Evolutionary conservation across 2,888 invertebrate genomes (phyloP), one percentile per base, ranked within the genome.

Genomic region (Aphodius sticticus): DNA sequence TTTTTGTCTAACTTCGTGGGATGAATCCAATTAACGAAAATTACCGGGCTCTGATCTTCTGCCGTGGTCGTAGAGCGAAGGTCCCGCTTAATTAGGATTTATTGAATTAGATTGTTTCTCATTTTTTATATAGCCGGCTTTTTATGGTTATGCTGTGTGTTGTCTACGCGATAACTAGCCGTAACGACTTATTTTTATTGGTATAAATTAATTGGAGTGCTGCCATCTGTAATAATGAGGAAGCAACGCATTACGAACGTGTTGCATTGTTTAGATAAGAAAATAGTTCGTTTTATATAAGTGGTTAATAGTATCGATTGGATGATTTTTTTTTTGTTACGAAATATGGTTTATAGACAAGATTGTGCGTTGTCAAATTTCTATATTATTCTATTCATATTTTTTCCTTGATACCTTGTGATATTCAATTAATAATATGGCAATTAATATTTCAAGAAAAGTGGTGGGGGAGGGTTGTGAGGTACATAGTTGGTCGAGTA

Each of bases 151-250:
- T 53, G 53, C 53, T 53, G 53, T 53, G 53, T 53, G 53, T 53
- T 53, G 53, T 53, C 53, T 53, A 53, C 53, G 53, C 7, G 9
- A 53, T 12, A 53, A 53, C 53, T 53, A 53, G 53, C 2, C 7
- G 53, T 53, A 53, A 53, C 53, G 53, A 53, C 53, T 53, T 53
- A 53, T 53, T 53, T 53, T 53, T 53, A 53, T 53, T 53, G 53
- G 53, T 53, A 53, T 53, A 9, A 53, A 53, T 53, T 53, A 53
- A 53, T 53, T 53, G 53, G 53, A 53, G 53, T 53, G 53, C 53
- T 12, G 12, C 53, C 53, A 53, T 53, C 53, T 53, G 53, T 53
- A 53, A 53, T 53, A 53, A 53, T 53, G 53, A 53, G 53, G 53
- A 53, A 53, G 53, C 53, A 5, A 53, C 53, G 53, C 53, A 53